Evolutionary conservation across 1,140 invertebrate species (phyloP).

Genomic region (Lordiphosa stackelbergi): DNA sequence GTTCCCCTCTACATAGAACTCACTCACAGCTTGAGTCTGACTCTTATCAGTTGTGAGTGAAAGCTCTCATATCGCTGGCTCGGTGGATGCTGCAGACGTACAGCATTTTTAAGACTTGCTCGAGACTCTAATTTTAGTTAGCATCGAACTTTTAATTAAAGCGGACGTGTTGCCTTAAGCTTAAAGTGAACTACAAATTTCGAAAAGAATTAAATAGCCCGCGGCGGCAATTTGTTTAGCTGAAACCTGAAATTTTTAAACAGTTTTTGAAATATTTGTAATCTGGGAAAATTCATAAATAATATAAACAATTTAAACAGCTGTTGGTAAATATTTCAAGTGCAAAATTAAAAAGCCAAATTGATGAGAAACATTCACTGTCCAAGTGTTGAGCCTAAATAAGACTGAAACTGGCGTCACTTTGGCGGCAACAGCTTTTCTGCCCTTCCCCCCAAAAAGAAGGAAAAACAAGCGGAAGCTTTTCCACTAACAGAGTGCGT

Average conservation of each 20-base stretch:
- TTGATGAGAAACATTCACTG: neutral
- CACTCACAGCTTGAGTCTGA: slow-evolving; percentile 17
- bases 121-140: slow-evolving; percentile 43
- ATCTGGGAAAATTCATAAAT: neutral
- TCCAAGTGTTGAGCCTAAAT: slow-evolving; percentile 18
- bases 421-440: slow-evolving; percentile 48
- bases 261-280: too few species aligned
- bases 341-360: slow-evolving; percentile 35
- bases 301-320: slow-evolving; percentile 2
- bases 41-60: slow-evolving; percentile 50
- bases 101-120: slow-evolving; percentile 35
- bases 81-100: slow-evolving; percentile 22
- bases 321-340: slow-evolving; percentile 14
- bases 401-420: slow-evolving; percentile 32
- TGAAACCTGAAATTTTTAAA: too few species aligned
- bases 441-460: slow-evolving; percentile 2
- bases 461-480: slow-evolving; percentile 47
- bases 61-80: slow-evolving; percentile 33
- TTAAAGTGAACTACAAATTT: slow-evolving; percentile 15
- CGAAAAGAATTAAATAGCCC: slow-evolving; percentile 1
- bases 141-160: slow-evolving; percentile 58
- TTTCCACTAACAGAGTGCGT: slow-evolving; percentile 32
- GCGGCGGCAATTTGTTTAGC: slow-evolving; percentile 14
- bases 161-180: slow-evolving; percentile 45
- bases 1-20: neutral